Evolutionary conservation across 1,140 invertebrate genomes (phyloP).

Genomic region (Apis cerana): DNA sequence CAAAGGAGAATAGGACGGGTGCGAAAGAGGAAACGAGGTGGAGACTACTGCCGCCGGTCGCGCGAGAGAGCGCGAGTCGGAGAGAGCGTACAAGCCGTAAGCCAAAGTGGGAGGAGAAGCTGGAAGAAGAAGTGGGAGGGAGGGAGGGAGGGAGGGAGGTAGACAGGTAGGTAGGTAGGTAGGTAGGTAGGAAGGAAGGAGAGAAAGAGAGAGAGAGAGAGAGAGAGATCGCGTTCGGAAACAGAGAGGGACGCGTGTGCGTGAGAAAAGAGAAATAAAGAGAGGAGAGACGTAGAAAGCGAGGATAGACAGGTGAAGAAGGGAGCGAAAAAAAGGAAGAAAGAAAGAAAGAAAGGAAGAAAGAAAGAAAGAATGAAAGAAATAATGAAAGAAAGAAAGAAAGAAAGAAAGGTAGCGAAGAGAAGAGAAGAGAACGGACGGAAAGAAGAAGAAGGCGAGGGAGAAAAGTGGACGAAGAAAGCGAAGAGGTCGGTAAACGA

Average conservation of each 20-base stretch:
- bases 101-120: conserved; percentile 43
- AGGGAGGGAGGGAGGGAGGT: conserved; percentile 18
- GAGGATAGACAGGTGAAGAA: conserved; percentile 10
- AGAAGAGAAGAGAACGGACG: not conserved
- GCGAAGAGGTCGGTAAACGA: not conserved
- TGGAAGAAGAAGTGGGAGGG: conserved; percentile 51
- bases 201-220: conserved; percentile 20
- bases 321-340: not conserved
- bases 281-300: not conserved
- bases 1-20: conserved; percentile 39
- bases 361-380: not conserved
- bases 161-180: no score
- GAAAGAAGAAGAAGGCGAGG: not conserved
- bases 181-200: conserved; percentile 38
- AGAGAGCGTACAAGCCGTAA: conserved; percentile 39
- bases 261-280: conserved; percentile 10
- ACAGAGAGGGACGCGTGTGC: conserved; percentile 12
- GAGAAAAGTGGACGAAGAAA: not conserved
- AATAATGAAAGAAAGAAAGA: no score
- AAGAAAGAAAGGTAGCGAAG: not conserved
- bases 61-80: conserved; percentile 27
- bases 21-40: conserved; percentile 51
- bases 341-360: no score
- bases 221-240: conserved; percentile 19
- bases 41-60: conserved; percentile 40